These are phyloP conservation scores for Amphiprion percula DNA, from an alignment of 2,113 vertebrate species.

Conservation along the genomic window DNA sequence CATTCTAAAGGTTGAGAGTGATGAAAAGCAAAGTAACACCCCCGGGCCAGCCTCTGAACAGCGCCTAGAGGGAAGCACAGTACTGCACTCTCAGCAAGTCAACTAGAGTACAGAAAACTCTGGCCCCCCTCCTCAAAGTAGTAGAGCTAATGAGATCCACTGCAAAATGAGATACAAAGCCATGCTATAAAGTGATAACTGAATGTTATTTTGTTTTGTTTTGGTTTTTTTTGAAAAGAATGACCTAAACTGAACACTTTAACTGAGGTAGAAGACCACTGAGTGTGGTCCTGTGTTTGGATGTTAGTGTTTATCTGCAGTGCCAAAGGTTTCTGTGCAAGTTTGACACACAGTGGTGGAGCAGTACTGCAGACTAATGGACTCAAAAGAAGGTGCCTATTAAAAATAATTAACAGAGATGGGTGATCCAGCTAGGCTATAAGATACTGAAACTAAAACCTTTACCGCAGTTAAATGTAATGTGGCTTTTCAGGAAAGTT, in stretches of 20 bases:
- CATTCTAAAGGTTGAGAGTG: constrained; percentile 69
- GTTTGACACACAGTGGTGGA: background rate
- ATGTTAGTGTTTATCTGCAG: background rate
- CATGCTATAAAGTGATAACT: background rate
- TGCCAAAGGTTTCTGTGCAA: background rate
- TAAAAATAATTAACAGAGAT: background rate
- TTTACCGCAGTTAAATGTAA: background rate
- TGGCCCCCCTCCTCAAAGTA: constrained; percentile 25
- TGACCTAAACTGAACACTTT: background rate
- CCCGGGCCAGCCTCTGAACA: constrained; percentile 71
- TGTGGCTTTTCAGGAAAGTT: background rate
- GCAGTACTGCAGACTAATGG: background rate
- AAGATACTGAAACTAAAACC: background rate
- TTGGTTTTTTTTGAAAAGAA: background rate
- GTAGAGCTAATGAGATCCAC: constrained; percentile 34
- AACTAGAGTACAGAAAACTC: constrained; percentile 51
- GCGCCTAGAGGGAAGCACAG: constrained; percentile 64
- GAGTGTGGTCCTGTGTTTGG: background rate
- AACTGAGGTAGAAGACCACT: background rate
- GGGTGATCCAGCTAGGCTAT: background rate
- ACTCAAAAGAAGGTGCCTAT: constrained; percentile 10
- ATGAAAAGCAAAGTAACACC: constrained; percentile 79
- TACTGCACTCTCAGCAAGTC: constrained; percentile 77
- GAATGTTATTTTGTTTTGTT: background rate
- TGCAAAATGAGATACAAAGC: constrained; percentile 9